Evolutionary conservation across 2,113 vertebrate genomes (phyloP).

Genomic region (Esox niger): DNA sequence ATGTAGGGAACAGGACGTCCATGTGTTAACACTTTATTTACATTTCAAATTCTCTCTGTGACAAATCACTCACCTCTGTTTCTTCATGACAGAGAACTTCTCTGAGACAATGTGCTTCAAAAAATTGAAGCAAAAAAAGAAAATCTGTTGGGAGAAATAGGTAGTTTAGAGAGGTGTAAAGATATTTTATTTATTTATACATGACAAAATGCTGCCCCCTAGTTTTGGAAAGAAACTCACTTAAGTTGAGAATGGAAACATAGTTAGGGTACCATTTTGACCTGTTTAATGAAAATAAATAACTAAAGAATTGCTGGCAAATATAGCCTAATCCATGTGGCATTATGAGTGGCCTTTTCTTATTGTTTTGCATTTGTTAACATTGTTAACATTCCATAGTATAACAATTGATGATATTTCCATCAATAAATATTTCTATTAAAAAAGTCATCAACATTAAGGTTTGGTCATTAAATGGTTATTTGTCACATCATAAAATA

Average conservation of each 20-base stretch:
- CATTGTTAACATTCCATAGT: too few species aligned
- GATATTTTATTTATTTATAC: background rate
- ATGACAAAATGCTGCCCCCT: constrained; percentile 24
- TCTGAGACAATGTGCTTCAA: constrained; percentile 99
- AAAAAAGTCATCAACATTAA: too few species aligned
- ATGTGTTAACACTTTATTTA: background rate
- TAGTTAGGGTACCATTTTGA: too few species aligned
- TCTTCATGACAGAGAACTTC: constrained; percentile 90
- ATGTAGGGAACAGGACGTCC: too few species aligned
- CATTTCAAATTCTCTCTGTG: background rate
- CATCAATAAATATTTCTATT: too few species aligned
- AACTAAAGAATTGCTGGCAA: background rate
- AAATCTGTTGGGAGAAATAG: constrained; percentile 79
- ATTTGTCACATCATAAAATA: too few species aligned
- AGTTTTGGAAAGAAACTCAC: constrained; percentile 2
- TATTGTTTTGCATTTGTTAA: too few species aligned
- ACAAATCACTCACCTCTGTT: constrained; percentile 78
- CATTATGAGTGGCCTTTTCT: too few species aligned
- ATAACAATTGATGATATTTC: too few species aligned
- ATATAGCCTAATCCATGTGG: background rate
- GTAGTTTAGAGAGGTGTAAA: background rate
- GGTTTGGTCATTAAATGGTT: too few species aligned
- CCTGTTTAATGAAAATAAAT: background rate
- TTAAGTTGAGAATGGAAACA: background rate
- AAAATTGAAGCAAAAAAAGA: constrained; percentile 99